Evolutionary conservation across 1,140 invertebrate genomes (phyloP).

Genomic region (Atta cephalotes): DNA sequence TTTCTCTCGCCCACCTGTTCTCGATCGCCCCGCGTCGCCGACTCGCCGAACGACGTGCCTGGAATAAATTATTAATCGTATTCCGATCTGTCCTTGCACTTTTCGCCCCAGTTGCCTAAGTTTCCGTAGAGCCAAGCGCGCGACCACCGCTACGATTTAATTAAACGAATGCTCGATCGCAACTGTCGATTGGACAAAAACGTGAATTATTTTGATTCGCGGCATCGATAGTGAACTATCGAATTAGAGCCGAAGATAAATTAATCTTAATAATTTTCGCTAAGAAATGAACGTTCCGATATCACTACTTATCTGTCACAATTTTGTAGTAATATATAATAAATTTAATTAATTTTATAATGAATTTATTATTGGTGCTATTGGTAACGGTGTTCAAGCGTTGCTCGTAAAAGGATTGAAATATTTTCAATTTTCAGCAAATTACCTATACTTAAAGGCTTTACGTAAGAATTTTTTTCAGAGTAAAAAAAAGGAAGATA

Average conservation of each 20-base stretch:
- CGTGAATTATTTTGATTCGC: constrained; percentile 29
- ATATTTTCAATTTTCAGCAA: background rate
- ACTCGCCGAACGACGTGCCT: constrained; percentile 57
- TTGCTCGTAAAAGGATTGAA: background rate
- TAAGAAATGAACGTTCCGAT: background rate
- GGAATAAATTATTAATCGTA: constrained; percentile 70
- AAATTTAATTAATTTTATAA: background rate
- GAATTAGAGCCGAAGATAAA: constrained; percentile 2
- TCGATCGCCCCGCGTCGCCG: constrained; percentile 46
- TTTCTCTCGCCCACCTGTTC: constrained; percentile 49
- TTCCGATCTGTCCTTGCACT: constrained; percentile 52
- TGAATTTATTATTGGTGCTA: constrained; percentile 27
- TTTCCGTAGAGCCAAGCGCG: constrained; percentile 3
- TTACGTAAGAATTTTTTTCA: background rate
- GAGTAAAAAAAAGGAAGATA: background rate
- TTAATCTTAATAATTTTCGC: background rate
- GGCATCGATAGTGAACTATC: background rate
- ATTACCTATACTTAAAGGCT: background rate
- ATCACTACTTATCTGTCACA: background rate
- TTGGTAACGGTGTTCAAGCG: background rate
- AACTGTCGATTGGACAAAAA: constrained; percentile 49
- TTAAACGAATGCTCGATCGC: constrained; percentile 64
- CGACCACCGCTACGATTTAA: constrained; percentile 54
- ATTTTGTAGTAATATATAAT: background rate
- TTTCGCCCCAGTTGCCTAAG: constrained; percentile 45